These are phyloP conservation scores for Hemitrygon akajei DNA, from an alignment of 2,797 vertebrate genomes.

Conservation along the genomic window DNA sequence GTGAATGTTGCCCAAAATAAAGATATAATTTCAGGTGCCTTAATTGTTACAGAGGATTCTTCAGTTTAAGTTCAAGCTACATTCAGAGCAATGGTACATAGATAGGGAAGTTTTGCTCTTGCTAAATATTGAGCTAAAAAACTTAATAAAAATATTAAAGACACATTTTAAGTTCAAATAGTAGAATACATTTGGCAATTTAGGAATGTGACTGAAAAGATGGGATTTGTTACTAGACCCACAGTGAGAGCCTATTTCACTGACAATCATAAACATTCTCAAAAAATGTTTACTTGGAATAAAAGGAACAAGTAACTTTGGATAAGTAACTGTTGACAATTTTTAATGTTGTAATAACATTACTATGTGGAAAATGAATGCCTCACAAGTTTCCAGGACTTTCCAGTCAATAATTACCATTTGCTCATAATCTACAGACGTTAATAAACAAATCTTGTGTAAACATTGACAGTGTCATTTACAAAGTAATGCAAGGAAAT, in stretches of 20 bases:
- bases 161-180: neutral
- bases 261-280: neutral
- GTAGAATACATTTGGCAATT: neutral
- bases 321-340: neutral
- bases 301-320: neutral
- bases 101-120: neutral
- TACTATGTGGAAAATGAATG: neutral
- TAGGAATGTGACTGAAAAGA: neutral
- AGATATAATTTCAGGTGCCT: neutral
- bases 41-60: neutral
- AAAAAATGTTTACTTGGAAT: neutral
- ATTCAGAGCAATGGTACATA: neutral
- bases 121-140: neutral
- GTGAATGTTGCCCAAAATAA: neutral
- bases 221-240: neutral
- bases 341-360: neutral
- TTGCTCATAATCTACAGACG: neutral
- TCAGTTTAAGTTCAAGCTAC: neutral
- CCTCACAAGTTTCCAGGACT: neutral
- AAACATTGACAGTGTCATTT: neutral
- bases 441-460: neutral
- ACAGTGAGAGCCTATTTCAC: neutral
- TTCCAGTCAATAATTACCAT: conserved; percentile 14
- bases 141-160: neutral
- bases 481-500: neutral